Percentiles rank a stretch among this genome's conserved stretches.
Evolutionary conservation across 1,140 invertebrate species (phyloP).

Genomic region (Vollenhovia emeryi): DNA sequence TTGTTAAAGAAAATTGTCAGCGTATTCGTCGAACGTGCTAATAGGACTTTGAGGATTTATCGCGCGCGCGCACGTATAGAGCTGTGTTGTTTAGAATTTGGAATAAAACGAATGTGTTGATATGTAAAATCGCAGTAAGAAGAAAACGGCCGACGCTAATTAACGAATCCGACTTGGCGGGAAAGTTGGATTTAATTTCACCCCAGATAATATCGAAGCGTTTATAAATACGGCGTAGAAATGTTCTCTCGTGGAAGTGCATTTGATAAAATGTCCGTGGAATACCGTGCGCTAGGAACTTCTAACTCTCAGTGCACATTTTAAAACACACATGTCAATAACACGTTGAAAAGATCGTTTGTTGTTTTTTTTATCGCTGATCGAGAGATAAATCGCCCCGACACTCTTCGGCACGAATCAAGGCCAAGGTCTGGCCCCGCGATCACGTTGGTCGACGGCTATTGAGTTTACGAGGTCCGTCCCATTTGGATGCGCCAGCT

Average conservation of each 20-base stretch:
- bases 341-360: background rate
- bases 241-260: background rate
- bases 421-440: conserved; percentile 24
- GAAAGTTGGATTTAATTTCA: background rate
- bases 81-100: no score
- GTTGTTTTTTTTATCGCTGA: conserved; percentile 3
- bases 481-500: background rate
- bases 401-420: background rate
- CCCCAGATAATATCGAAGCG: background rate
- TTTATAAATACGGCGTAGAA: background rate
- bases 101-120: background rate
- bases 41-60: background rate
- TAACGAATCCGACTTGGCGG: no score
- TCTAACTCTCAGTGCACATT: background rate
- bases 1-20: background rate
- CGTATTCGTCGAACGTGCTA: background rate
- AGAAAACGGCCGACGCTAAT: background rate
- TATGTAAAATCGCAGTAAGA: background rate
- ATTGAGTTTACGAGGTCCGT: background rate
- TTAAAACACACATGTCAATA: background rate
- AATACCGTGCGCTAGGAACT: background rate
- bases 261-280: background rate
- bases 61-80: background rate
- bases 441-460: background rate
- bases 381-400: background rate